Base-by-base conservation (phyloP, 2,888 invertebrate genomes). In the Dinocampus coccinellae region DNA sequence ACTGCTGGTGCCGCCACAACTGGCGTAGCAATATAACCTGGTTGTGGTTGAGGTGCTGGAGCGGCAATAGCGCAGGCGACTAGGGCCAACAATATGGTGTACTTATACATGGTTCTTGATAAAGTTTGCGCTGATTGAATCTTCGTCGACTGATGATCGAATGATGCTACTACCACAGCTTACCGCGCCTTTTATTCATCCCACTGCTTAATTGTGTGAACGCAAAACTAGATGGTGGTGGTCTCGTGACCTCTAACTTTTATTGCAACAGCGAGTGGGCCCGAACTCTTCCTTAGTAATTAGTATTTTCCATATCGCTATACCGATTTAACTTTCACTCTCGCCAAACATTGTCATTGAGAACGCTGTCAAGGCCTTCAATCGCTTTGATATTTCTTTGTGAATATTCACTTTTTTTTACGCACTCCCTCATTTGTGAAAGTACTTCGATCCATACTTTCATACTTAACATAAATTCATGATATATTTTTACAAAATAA, bases 41-140 rank as follows among this genome's bases (percentile, higher is more conserved):
- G 84, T 60, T 80, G 72, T 26, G 85, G 86, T 73, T 79, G 85
- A 81, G 65, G 69, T 55, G 75, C 77, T 13, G 88, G 88, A 66
- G 84, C 88, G 78, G 90, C 89, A n/a, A 89, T 83, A 57, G 81
- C 84, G 75, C 89, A 84, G 75, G 89, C 84, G 65, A 84, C 73
- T 58, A 83, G 66, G 53, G 80, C 84, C 71, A 83, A 73, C 26
- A 85, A 76, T 13, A 77, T 81, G 69, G 76, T 75, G 72, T 83
- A 70, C 78, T 85, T 84, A 81, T 76, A 83, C 85, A 85, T 85
- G 64, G n/a, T n/a, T n/a, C n/a, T n/a, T n/a, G n/a, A n/a, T n/a
- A n/a, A n/a, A n/a, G n/a, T n/a, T n/a, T n/a, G 20, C 73, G 72
- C 33, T 53, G 75, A 47, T 47, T 47, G 47, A 47, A 57, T 65